Evolutionary conservation across 2,797 vertebrate genomes (phyloP).

Genomic region (Mormyrops attenuatus): DNA sequence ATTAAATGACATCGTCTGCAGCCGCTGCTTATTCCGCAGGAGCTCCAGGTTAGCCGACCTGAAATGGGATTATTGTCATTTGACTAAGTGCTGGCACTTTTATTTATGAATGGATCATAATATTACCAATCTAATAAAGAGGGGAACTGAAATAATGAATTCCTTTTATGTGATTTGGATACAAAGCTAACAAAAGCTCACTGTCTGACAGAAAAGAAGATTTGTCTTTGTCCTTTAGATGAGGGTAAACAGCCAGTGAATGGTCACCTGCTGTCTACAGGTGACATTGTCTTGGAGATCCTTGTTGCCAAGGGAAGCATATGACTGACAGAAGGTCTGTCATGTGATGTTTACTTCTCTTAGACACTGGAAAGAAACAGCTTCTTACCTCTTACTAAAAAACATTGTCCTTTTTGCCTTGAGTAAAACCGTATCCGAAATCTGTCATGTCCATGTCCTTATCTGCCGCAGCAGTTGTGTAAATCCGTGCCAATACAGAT

Average conservation of each 20-base stretch:
- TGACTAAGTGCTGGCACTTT: constrained; percentile 49
- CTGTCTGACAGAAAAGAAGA: not conserved
- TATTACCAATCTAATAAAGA: constrained; percentile 30
- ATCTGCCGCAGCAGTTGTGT: not conserved
- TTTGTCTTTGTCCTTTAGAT: not conserved
- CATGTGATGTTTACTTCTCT: not conserved
- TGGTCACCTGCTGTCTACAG: not conserved
- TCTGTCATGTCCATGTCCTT: constrained; percentile 1
- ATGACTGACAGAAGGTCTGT: not conserved
- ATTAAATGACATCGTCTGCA: not conserved
- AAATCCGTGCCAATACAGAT: not conserved
- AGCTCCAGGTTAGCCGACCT: not conserved
- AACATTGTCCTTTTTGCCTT: not conserved
- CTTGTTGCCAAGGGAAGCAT: not conserved
- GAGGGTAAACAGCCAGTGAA: not conserved
- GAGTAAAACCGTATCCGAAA: not conserved
- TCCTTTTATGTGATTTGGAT: not conserved
- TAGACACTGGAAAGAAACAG: not conserved
- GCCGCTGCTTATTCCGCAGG: not conserved
- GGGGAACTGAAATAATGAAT: not conserved
- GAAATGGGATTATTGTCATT: constrained; percentile 49
- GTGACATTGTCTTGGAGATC: not conserved
- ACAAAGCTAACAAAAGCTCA: not conserved
- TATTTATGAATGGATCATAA: constrained; percentile 44
- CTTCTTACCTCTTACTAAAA: not conserved